phyloP scores from a whole-genome alignment of 2,113 vertebrate species.

The Heloderma charlesbogerti region DNA sequence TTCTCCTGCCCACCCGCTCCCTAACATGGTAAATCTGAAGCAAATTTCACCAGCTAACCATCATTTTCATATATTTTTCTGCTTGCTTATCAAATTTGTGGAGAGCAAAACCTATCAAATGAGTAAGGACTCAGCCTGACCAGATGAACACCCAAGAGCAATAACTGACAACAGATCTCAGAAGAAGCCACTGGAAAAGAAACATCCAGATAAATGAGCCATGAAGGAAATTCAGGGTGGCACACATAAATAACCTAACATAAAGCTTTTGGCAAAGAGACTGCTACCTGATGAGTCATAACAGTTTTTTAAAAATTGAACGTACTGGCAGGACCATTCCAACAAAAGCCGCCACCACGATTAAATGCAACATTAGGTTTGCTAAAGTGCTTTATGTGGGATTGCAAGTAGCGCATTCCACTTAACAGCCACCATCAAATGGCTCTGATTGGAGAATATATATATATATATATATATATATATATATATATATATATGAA shows the following conservation, averaged over 20 bases:
- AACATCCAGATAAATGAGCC: not conserved
- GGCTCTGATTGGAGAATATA: too few species aligned
- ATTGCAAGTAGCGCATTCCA: not conserved
- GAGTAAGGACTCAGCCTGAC: not conserved
- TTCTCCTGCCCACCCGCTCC: too few species aligned
- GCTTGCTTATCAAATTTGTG: not conserved
- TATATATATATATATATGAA: too few species aligned
- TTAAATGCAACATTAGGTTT: not conserved
- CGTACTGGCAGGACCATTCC: not conserved
- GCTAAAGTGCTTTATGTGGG: fast-evolving
- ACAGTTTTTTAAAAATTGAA: not conserved
- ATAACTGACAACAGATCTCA: not conserved
- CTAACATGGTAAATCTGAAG: not conserved
- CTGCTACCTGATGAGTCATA: not conserved
- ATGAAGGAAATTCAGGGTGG: not conserved
- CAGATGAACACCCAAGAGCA: not conserved
- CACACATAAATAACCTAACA: not conserved
- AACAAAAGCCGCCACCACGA: not conserved
- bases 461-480: too few species aligned
- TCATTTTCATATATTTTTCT: not conserved
- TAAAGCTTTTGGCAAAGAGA: not conserved
- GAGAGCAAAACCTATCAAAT: not conserved
- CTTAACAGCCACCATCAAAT: not conserved
- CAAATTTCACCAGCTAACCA: not conserved
- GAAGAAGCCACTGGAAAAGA: not conserved